phyloP scores from a whole-genome alignment of 1,140 invertebrate genomes.

The Drosophila elegans region DNA sequence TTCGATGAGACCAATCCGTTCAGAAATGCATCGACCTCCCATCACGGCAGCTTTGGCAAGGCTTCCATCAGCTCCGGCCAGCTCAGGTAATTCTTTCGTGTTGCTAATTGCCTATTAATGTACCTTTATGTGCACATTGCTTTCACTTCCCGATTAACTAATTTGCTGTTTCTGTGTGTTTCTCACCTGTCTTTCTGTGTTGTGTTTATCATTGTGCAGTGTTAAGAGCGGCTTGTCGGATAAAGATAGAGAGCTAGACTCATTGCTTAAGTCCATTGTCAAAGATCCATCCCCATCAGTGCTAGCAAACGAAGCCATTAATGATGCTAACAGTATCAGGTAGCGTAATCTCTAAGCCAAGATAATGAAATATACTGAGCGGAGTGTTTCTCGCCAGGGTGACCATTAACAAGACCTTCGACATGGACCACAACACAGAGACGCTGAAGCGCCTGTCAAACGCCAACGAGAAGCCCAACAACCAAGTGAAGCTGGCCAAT shows the following conservation, averaged over 20 bases:
- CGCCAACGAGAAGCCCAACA: slow-evolving; percentile 88
- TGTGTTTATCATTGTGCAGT: slow-evolving; percentile 82
- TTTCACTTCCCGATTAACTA: slow-evolving; percentile 57
- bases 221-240: slow-evolving; percentile 86
- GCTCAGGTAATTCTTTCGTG: slow-evolving; percentile 62
- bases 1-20: slow-evolving; percentile 84
- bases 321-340: slow-evolving; percentile 85
- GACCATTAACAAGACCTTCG: slow-evolving; percentile 87
- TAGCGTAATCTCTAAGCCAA: slow-evolving; percentile 61
- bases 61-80: slow-evolving; percentile 83
- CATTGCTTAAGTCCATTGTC: slow-evolving; percentile 86
- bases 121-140: slow-evolving; percentile 31
- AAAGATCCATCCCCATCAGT: slow-evolving; percentile 87
- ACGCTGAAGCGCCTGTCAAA: slow-evolving; percentile 86
- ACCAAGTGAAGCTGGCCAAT: slow-evolving; percentile 87
- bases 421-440: slow-evolving; percentile 87
- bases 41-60: slow-evolving; percentile 84
- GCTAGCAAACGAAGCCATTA: slow-evolving; percentile 85
- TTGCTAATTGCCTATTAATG: slow-evolving; percentile 3
- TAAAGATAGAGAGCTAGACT: slow-evolving; percentile 86
- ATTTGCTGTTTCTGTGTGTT: slow-evolving; percentile 63
- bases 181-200: slow-evolving; percentile 56
- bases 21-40: slow-evolving; percentile 69
- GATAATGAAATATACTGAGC: slow-evolving; percentile 62
- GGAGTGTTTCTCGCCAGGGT: slow-evolving; percentile 80